Evolutionary conservation across 2,113 vertebrate species (phyloP), one percentile per base, ranked within the genome.

Genomic region (Buteo buteo): DNA sequence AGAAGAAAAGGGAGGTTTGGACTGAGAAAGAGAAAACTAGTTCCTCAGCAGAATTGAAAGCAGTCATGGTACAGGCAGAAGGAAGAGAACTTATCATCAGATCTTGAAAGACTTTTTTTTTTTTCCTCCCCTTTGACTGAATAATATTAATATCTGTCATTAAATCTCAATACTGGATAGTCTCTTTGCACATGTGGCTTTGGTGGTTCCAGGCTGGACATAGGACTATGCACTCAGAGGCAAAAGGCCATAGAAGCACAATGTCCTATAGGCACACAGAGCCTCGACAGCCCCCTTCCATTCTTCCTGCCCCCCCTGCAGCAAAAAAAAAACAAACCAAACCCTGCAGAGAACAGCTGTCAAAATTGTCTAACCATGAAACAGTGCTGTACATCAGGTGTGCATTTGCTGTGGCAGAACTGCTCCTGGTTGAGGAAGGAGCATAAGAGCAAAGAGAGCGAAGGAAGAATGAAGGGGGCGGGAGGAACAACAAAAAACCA

Each of bases 191-290:
- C 5, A 16, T 29, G 10, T 72, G 19, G 20, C 6, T 74, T 82
- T 58, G 26, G 25, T 61, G n/a, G 12, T 61, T 69, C 16, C 62
- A 70, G 25, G 7, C 22, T 69, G 54, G 19, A 45, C 15, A 7
- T 8, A 52, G 28, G 22, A 59, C 1, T 29, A 42, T 15, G 8
- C 0, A 1, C 3, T 62, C 9, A 26, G n/a, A 58, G 11, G 7
- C 10, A 87, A 79, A 87, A 88, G 8, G 5, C 7, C 38, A 49
- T 24, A 80, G 36, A 70, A 59, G 0, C 4, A 40, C 28, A 52
- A 16, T 6, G 28, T 65, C 16, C 8, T 62, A 5, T 2, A 57
- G 2, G 10, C 8, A 45, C 20, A 29, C 3, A 42, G 32, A 81
- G 14, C 21, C 22, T 14, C 44, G 24, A 36, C 3, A 64, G 1